These are phyloP conservation scores for Rallus limicola DNA, from an alignment of 2,113 vertebrate genomes.

Conservation along the genomic window DNA sequence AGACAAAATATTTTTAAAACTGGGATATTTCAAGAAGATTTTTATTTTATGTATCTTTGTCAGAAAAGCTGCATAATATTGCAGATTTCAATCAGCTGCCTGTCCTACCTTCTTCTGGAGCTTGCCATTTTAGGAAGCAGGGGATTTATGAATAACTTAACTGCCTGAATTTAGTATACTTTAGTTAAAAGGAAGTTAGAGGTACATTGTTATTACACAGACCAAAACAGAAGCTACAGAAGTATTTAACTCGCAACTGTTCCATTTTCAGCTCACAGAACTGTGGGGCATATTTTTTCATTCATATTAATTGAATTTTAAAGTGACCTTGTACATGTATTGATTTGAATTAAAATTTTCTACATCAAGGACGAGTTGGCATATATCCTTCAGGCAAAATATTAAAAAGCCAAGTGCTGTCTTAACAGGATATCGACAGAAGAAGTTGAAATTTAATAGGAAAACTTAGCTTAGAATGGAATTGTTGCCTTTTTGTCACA, in stretches of 20 bases:
- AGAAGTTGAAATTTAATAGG: constrained; percentile 36
- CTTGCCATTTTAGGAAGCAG: constrained; percentile 57
- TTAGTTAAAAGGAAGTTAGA: constrained; percentile 35
- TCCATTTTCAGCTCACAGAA: constrained; percentile 72
- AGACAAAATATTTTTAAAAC: constrained; percentile 60
- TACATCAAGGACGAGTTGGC: constrained; percentile 77
- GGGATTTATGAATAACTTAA: constrained; percentile 49
- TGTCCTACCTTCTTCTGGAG: constrained; percentile 55
- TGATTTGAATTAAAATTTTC: constrained; percentile 84
- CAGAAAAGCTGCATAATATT: constrained; percentile 53
- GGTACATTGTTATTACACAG: constrained; percentile 9
- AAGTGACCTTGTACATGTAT: constrained; percentile 84
- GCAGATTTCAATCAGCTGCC: constrained; percentile 59
- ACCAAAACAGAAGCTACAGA: constrained; percentile 25
- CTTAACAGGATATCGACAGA: constrained; percentile 68
- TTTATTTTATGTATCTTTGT: constrained; percentile 50
- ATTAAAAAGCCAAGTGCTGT: constrained; percentile 73
- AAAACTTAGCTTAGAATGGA: constrained; percentile 22
- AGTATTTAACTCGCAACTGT: constrained; percentile 60
- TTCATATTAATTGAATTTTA: constrained; percentile 88
- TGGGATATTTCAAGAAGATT: constrained; percentile 54
- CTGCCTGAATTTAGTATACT: constrained; percentile 13
- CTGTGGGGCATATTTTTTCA: constrained; percentile 72
- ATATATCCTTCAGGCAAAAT: constrained; percentile 72
- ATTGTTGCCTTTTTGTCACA: not conserved